phyloP scores from a whole-genome alignment of 2,113 vertebrate genomes.

The Chlorocebus sabaeus region DNA sequence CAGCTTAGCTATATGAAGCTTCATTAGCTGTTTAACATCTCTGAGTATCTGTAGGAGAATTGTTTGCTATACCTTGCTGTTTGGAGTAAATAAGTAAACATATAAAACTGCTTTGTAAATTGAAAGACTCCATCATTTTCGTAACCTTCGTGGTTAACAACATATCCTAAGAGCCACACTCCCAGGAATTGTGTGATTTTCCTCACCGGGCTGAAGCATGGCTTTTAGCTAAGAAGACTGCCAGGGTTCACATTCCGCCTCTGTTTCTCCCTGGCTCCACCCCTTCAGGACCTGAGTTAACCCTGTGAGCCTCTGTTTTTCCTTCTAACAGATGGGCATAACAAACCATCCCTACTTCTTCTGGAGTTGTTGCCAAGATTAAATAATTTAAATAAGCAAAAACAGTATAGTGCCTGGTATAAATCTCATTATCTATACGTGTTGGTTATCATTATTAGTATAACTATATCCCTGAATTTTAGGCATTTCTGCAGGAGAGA shows the following conservation, averaged over 20 bases:
- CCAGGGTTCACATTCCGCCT: background rate
- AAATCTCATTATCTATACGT: background rate
- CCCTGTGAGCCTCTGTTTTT: background rate
- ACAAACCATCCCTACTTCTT: background rate
- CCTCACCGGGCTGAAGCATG: background rate
- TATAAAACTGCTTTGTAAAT: background rate
- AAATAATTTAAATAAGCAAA: background rate
- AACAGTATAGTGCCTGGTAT: rapidly evolving
- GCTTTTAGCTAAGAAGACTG: background rate
- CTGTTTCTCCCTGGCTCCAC: background rate
- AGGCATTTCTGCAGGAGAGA: background rate
- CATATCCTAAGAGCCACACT: background rate
- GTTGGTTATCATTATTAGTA: background rate
- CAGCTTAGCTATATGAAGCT: background rate
- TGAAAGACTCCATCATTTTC: background rate
- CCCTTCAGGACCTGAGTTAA: background rate
- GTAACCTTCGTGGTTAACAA: too few species aligned
- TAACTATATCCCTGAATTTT: background rate
- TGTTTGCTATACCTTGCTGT: background rate
- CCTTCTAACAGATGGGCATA: background rate
- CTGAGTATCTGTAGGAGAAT: background rate
- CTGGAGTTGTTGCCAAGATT: background rate
- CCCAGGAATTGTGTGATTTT: background rate
- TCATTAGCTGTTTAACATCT: background rate
- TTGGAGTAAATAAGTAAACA: background rate